A percentile compares a stretch with the other conserved stretches of the same genome.
Evolutionary conservation across 2,888 invertebrate genomes (phyloP).

Genomic region (Pyrochroa serraticornis): DNA sequence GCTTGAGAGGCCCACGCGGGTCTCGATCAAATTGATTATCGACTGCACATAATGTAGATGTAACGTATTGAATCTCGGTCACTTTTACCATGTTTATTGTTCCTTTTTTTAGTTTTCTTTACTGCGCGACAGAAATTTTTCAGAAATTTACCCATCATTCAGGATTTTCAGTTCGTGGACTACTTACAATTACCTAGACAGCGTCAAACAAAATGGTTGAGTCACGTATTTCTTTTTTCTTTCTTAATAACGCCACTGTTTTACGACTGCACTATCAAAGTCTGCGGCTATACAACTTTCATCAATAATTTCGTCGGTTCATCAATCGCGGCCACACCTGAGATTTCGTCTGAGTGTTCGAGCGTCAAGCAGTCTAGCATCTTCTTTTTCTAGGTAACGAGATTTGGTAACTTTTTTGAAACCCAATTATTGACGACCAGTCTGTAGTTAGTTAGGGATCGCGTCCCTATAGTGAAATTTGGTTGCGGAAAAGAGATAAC

Average conservation of each 20-base stretch:
- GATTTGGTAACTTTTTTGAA: too few species aligned
- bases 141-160: too few species aligned
- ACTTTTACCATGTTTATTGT: slow-evolving; percentile 18
- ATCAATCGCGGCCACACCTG: slow-evolving; percentile 24
- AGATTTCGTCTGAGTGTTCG: slow-evolving; percentile 10
- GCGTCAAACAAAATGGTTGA: too few species aligned
- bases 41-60: slow-evolving; percentile 24
- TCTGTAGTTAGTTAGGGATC: neutral
- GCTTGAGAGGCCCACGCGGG: slow-evolving; percentile 24
- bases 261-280: too few species aligned
- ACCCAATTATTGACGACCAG: too few species aligned
- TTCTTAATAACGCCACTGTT: too few species aligned
- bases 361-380: slow-evolving; percentile 28
- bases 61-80: slow-evolving; percentile 26
- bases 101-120: neutral
- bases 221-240: too few species aligned
- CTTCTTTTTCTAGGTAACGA: too few species aligned
- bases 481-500: neutral
- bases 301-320: slow-evolving; percentile 22
- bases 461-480: neutral
- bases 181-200: too few species aligned
- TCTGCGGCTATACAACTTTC: slow-evolving; percentile 9
- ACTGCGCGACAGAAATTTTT: too few species aligned
- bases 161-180: too few species aligned
- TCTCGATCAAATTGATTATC: slow-evolving; percentile 26